Base-by-base conservation (phyloP, 2,888 invertebrate species). In the Rotaria macrura region DNA sequence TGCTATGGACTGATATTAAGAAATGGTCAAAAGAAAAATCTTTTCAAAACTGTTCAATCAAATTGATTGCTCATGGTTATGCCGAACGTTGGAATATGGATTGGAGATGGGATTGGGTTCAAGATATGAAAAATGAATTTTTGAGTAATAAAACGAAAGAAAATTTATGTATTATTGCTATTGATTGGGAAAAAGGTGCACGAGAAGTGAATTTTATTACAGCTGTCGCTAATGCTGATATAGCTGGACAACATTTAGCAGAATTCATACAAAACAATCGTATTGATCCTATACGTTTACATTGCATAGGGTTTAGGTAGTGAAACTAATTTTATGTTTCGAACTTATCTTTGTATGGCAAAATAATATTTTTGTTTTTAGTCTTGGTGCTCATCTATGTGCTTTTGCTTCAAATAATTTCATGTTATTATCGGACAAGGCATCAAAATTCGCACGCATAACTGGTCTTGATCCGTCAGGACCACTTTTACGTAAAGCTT, bases 401-500 rank as follows among this genome's bases (percentile, higher is more conserved):
- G 83, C 83, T 38, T 84, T 86, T 55, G 84, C 84, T 38, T 85
- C 55, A 23, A 65, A 79, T 40, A 40, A 54, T 20, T 86, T 85
- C 57, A 79, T 54, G n/a, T 6, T 29, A 7, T 47, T 83, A 40
- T 52, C n/a, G n/a, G 83, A 72, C 34, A 85, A 34, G n/a, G 72
- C 4, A 65, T 9, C 20, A 4, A 85, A 40, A 55, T 86, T 74
- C 23, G 84, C 54, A 17, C 72, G 84, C 43, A 84, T 84, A 88
- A 89, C 86, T 89, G 95, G 95, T 12, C 91, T 96, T 65, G 96
- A 96, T 91, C 95, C 96, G 2, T 95, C 96, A 0, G 95, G 95
- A 89, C 96, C 96, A 5, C 74, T 87, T 72, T 86, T 87, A 12
- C 89, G 89, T 17, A 87, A 87, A 5, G 87, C 87, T 12, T 85